These are phyloP conservation scores for Taxidea taxus DNA, from an alignment of 2,113 vertebrate species.

Conservation along the genomic window DNA sequence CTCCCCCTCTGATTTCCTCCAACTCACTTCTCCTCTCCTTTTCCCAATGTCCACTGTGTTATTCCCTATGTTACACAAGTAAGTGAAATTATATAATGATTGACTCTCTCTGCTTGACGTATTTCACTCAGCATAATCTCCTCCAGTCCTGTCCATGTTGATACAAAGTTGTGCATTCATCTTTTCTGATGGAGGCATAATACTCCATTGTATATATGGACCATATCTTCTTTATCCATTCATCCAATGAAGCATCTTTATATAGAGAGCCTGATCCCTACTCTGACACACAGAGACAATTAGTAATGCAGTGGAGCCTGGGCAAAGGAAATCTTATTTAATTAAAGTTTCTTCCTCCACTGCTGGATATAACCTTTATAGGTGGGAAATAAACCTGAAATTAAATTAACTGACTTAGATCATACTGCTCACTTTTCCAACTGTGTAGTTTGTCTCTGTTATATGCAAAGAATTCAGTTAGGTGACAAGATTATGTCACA, in stretches of 20 bases:
- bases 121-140: too few relatives aligned
- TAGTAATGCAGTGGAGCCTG: background rate
- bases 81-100: too few relatives aligned
- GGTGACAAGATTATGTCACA: slow-evolving; percentile 23
- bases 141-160: too few relatives aligned
- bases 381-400: slow-evolving; percentile 9
- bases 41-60: too few relatives aligned
- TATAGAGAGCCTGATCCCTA: background rate
- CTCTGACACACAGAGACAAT: background rate
- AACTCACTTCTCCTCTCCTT: too few relatives aligned
- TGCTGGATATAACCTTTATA: background rate
- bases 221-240: too few relatives aligned
- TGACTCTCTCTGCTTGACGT: too few relatives aligned
- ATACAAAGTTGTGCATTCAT: too few relatives aligned
- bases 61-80: too few relatives aligned
- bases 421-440: slow-evolving; percentile 17
- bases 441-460: background rate
- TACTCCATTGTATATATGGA: too few relatives aligned
- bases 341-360: background rate
- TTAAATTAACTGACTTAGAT: slow-evolving; percentile 25
- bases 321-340: slow-evolving; percentile 21
- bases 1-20: too few relatives aligned
- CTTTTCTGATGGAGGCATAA: too few relatives aligned
- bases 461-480: background rate
- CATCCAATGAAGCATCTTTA: background rate